Percentiles rank a stretch among this genome's conserved stretches.
phyloP scores from a whole-genome alignment of 2,113 vertebrate species.

The Petroica traversi region DNA sequence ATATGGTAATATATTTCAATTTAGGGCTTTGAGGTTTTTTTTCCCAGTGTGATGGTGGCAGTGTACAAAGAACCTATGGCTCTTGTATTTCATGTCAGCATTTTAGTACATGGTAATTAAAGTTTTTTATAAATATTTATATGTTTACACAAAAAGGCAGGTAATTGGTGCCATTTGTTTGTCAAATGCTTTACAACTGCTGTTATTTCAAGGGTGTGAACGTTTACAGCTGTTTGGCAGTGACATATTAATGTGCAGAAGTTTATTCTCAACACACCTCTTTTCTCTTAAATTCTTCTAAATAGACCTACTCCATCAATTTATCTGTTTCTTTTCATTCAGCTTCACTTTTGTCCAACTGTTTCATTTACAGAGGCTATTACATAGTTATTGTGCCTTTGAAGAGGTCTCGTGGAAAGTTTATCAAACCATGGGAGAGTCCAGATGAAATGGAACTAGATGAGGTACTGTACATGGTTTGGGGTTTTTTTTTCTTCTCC shows the following conservation, averaged over 20 bases:
- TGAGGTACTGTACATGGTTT: slow-evolving; percentile 79
- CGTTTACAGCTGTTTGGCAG: not conserved
- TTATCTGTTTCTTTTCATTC: not conserved
- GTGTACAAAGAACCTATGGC: not conserved
- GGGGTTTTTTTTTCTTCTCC: not conserved
- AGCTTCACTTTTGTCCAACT: slow-evolving; percentile 14
- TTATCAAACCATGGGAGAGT: slow-evolving; percentile 93
- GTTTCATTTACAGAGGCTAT: slow-evolving; percentile 84
- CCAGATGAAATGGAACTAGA: slow-evolving; percentile 98
- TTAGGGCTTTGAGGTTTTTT: not conserved
- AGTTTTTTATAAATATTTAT: slow-evolving; percentile 47
- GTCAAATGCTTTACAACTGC: not conserved
- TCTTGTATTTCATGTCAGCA: not conserved
- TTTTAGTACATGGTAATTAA: slow-evolving; percentile 21
- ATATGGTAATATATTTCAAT: not conserved
- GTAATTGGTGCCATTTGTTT: slow-evolving; percentile 24
- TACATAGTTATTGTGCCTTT: slow-evolving; percentile 97
- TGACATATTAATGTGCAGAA: not conserved
- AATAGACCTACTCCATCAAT: not conserved
- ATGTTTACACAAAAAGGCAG: slow-evolving; percentile 29
- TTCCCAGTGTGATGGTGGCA: not conserved
- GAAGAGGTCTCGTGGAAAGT: slow-evolving; percentile 96
- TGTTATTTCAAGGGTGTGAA: not conserved
- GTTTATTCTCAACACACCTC: not conserved
- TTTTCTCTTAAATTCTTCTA: not conserved